phyloP scores from a whole-genome alignment of 2,797 vertebrate genomes.

The Merluccius polli region DNA sequence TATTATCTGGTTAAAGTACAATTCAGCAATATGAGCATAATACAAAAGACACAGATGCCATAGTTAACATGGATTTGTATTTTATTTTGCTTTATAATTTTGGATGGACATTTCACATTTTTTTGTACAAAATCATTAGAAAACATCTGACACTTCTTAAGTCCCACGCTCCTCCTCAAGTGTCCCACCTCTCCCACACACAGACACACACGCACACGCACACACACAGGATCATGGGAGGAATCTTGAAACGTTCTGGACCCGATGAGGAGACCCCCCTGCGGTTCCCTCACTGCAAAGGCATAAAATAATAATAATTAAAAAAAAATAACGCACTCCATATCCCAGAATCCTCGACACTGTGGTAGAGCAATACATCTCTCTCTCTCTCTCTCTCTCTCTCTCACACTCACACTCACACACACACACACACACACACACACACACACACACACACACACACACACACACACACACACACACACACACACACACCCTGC shows the following conservation, averaged over 20 bases:
- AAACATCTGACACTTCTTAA: conserved; percentile 60
- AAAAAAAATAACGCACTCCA: not conserved
- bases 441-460: too few species aligned
- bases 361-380: not conserved
- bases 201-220: not conserved
- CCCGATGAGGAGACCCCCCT: conserved; percentile 5
- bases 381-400: too few species aligned
- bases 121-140: conserved; percentile 80
- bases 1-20: too few species aligned
- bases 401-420: too few species aligned
- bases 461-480: too few species aligned
- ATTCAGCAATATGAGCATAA: not conserved
- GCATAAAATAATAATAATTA: too few species aligned
- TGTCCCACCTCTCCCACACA: conserved; percentile 6
- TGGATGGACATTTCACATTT: conserved; percentile 76
- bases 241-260: conserved; percentile 50
- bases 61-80: conserved; percentile 61
- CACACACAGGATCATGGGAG: conserved; percentile 33
- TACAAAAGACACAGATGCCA: conserved; percentile 29
- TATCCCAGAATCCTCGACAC: not conserved
- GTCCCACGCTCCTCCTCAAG: conserved; percentile 32
- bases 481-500: too few species aligned
- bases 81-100: conserved; percentile 71
- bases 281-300: not conserved
- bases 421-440: too few species aligned